phyloP scores from a whole-genome alignment of 2,113 vertebrate species.

The Brachirus orientalis region DNA sequence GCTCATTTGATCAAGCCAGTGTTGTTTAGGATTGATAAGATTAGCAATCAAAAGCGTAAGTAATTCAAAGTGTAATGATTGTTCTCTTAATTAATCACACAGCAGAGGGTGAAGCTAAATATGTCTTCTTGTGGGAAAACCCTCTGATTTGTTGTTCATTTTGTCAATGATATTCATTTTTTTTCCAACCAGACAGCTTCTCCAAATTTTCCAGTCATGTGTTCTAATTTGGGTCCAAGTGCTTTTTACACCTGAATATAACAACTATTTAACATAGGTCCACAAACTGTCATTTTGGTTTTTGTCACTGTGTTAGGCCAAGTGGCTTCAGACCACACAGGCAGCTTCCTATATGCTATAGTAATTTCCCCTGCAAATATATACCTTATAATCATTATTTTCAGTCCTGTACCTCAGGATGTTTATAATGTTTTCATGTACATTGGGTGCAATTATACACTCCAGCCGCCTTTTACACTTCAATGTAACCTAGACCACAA shows the following conservation, averaged over 20 bases:
- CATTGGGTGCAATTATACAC: constrained; percentile 51
- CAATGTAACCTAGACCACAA: not conserved
- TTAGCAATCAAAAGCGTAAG: constrained; percentile 72
- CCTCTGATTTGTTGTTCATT: constrained; percentile 22
- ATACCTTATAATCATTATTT: constrained; percentile 65
- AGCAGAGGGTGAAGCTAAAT: constrained; percentile 51
- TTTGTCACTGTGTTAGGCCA: constrained; percentile 37
- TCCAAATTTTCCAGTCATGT: not conserved
- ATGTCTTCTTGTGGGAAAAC: constrained; percentile 13
- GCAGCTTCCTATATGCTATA: constrained; percentile 57
- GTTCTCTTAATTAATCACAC: constrained; percentile 63
- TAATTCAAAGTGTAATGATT: constrained; percentile 70
- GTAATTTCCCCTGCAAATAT: constrained; percentile 38
- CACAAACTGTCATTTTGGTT: constrained; percentile 42
- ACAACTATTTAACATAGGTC: constrained; percentile 50
- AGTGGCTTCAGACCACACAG: constrained; percentile 64
- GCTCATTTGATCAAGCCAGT: constrained; percentile 73
- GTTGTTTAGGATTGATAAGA: constrained; percentile 78
- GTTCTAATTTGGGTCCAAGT: constrained; percentile 24
- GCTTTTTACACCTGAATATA: constrained; percentile 46
- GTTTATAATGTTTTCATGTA: constrained; percentile 44
- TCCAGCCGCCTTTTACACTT: constrained; percentile 18
- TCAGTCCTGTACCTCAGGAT: constrained; percentile 35
- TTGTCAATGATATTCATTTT: constrained; percentile 15
- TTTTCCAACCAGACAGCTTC: constrained; percentile 4